Evolutionary conservation across 2,797 vertebrate genomes (phyloP), one percentile per base, ranked within the genome.

Genomic region (Pseudochaenichthys georgianus): DNA sequence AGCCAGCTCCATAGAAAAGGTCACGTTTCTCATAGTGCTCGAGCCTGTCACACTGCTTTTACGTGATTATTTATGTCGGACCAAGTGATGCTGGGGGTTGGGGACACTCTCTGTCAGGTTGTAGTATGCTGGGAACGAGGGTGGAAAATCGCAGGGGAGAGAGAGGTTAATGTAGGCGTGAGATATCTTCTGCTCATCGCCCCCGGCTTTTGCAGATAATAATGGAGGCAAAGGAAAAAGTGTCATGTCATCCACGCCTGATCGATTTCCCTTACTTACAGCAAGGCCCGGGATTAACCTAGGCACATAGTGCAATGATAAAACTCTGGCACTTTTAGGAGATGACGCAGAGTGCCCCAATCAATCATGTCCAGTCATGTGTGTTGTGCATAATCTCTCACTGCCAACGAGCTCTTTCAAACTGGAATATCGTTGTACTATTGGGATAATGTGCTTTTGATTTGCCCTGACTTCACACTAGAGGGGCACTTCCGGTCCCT

Each of bases 151-250:
- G 43, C 65, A 47, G 28, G 70, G 53, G 72, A 51, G 74, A 51
- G 74, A 53, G 67, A 76, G 76, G 85, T 76, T 79, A 78, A 83
- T 59, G 80, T 70, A 80, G 81, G 82, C 63, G 55, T 77, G 82
- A 85, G 78, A 85, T 84, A 76, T 75, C 71, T 62, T 67, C 68
- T 78, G 75, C 83, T 83, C 76, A 62, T 53, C 21, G 77, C 90
- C 80, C 11, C 42, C 55, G 90, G 90, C 84, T 82, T 57, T 71
- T 41, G 51, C 78, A 77, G 87, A 86, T 84, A 82, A 85, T 90
- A 88, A 90, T 84, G 83, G 83, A 90, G 78, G 73, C 73, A 63
- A 78, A 82, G 65, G 82, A 60, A 73, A 86, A 92, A 89, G 80
- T 76, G 73, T 83, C 78, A 57, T 52, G 80, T 75, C 80, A 80